A percentile compares a stretch with the other conserved stretches of the same genome.
phyloP scores from a whole-genome alignment of 2,888 invertebrate genomes.

The Anoplius nigerrimus region DNA sequence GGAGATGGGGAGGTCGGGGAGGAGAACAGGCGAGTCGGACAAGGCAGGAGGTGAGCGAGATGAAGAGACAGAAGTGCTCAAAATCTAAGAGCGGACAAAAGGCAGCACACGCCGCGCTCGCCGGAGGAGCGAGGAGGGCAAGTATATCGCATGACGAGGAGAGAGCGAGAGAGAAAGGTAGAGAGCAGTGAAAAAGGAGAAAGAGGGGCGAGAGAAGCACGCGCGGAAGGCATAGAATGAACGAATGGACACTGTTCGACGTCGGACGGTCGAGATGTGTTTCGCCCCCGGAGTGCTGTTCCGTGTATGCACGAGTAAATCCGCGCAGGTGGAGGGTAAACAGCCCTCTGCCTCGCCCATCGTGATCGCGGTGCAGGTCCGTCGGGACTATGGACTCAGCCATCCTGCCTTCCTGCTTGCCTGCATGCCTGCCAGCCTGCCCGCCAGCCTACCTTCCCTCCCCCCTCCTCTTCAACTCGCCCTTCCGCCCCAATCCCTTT shows the following conservation, averaged over 20 bases:
- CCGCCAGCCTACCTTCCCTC: background rate
- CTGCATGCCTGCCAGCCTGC: too few relatives aligned
- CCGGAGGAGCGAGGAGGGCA: too few relatives aligned
- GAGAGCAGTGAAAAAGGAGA: background rate
- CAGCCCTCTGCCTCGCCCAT: conserved; percentile 25
- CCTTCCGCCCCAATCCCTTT: background rate
- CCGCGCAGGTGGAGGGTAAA: conserved; percentile 62
- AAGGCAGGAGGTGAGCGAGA: background rate
- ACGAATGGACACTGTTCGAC: conserved; percentile 46
- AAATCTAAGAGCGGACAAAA: too few relatives aligned
- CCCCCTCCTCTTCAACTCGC: background rate
- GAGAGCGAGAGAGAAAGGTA: too few relatives aligned
- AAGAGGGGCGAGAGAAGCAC: background rate
- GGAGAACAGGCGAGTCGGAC: too few relatives aligned
- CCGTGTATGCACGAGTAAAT: conserved; percentile 69
- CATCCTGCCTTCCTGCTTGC: background rate
- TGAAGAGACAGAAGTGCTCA: background rate
- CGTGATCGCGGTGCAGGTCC: background rate
- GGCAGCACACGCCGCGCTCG: too few relatives aligned
- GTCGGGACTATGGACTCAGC: background rate
- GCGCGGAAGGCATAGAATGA: conserved; percentile 25
- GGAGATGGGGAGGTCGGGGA: too few relatives aligned
- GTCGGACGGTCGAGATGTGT: conserved; percentile 36
- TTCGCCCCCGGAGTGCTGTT: conserved; percentile 67
- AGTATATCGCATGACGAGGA: too few relatives aligned